Evolutionary conservation across 2,113 vertebrate species (phyloP), one percentile per base, ranked within the genome.

Genomic region (Mus musculus): DNA sequence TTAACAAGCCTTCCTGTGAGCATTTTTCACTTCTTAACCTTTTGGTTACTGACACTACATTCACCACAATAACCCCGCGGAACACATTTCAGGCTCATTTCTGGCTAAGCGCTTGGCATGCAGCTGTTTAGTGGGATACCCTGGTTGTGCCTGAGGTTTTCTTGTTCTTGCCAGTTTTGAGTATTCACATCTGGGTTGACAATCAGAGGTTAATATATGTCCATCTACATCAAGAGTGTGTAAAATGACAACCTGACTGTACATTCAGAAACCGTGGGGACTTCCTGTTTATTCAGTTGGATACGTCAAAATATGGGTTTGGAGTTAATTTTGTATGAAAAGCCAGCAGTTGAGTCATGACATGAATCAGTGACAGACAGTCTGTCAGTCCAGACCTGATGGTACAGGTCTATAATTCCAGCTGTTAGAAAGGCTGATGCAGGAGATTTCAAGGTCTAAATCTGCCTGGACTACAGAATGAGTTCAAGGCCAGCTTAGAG

Each of bases 1-100:
- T 97, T 96, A 96, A 94, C 90, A 93, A 96, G 59, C 16, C 65
- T 97, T 96, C 69, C 81, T 93, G 61, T 90, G 90, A 94, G 76
- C 77, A 56, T 82, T 93, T 96, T 94, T 92, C 14, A n/a, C 71
- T 82, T 86, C 72, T 93, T 94, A 95, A 96, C 71, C 95, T 96
- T 96, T 96, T 84, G 59, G 20, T 95, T 95, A 81, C 88, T 94
- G 85, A 93, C 67, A 88, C 92, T 96, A 39, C 39, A 93, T 59
- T 96, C 81, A 39, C 28, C 39, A 90, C 14, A 85, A 28, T 52
- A 90, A 52, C 90, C 75, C 59, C 71, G 28, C 56, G 39, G 72
- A 73, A 87, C 10, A 20, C 3, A 65, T 49, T 89, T 88, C 46
- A 46, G 28, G 49, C 14, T 89, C 81, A 24, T 67, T 91, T 95